Conservation (phyloP, 2,888 invertebrate species). For the Scotopteryx bipunctaria region DNA sequence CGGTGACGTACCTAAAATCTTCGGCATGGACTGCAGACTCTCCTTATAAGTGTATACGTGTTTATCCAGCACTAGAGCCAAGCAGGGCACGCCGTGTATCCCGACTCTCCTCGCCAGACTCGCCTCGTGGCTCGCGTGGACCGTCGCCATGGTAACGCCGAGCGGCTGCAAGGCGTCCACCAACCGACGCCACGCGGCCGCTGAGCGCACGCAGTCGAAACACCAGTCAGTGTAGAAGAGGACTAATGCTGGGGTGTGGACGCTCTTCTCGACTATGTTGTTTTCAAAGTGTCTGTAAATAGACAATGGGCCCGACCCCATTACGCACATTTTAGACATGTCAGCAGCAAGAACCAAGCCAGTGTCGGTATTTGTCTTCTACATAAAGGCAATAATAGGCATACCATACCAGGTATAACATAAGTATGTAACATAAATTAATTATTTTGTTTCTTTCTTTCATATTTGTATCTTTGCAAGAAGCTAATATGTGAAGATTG, state of each 20-base stretch:
- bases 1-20: constrained; percentile 86
- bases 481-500: too few species aligned
- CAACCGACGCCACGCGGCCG: constrained; percentile 92
- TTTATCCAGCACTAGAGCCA: constrained; percentile 92
- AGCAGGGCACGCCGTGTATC: constrained; percentile 91
- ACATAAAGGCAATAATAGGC: too few species aligned
- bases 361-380: too few species aligned
- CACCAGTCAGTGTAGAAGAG: constrained; percentile 98
- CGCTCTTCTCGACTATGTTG: constrained; percentile 92
- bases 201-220: constrained; percentile 94
- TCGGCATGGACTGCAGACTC: constrained; percentile 89
- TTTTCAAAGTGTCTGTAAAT: constrained; percentile 91
- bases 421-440: too few species aligned
- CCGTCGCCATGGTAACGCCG: constrained; percentile 91
- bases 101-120: constrained; percentile 90
- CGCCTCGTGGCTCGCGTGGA: constrained; percentile 92
- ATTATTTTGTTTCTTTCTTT: too few species aligned
- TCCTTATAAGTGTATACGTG: constrained; percentile 93
- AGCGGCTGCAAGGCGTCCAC: constrained; percentile 93
- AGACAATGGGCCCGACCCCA: not conserved
- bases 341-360: too few species aligned
- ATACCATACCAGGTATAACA: too few species aligned
- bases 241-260: constrained; percentile 91
- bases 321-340: too few species aligned
- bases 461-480: too few species aligned